Percentiles rank a stretch among this genome's conserved stretches.
These are phyloP conservation scores for Molossus alvarezi DNA, from an alignment of 2,797 vertebrate species.

Conservation along the genomic window DNA sequence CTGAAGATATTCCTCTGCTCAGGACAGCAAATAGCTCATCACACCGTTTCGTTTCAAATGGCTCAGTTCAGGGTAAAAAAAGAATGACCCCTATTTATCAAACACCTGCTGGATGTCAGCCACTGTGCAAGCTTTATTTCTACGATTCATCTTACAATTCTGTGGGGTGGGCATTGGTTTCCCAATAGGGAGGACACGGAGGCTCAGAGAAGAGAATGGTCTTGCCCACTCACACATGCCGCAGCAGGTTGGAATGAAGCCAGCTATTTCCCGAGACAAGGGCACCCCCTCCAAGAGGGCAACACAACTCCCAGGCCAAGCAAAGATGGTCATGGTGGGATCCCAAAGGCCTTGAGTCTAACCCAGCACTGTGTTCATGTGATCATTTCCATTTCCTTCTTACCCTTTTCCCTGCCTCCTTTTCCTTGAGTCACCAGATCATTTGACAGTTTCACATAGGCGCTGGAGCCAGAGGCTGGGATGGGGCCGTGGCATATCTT, in stretches of 20 bases:
- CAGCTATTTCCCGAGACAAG: background rate
- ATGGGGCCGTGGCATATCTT: background rate
- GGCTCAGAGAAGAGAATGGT: background rate
- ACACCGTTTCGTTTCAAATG: background rate
- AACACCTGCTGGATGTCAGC: background rate
- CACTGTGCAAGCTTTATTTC: background rate
- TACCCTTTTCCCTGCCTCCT: background rate
- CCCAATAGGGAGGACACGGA: background rate
- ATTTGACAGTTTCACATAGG: background rate
- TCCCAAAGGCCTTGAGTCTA: background rate
- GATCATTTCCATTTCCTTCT: background rate
- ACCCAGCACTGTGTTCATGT: background rate
- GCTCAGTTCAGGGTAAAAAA: background rate
- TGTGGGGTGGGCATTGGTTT: background rate
- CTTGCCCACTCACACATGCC: background rate
- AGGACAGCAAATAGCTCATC: constrained; percentile 30
- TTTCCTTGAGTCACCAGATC: background rate
- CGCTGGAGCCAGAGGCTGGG: rapidly evolving
- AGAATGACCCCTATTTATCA: background rate
- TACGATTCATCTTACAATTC: background rate
- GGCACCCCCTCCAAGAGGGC: too few relatives aligned
- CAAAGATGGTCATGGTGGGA: background rate
- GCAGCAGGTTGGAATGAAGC: background rate
- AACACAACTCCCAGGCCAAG: too few relatives aligned
- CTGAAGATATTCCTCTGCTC: background rate